A percentile compares a stretch with the other conserved stretches of the same genome.
These are phyloP conservation scores for Harpalus rubripes DNA, from an alignment of 2,888 invertebrate genomes.

Conservation along the genomic window DNA sequence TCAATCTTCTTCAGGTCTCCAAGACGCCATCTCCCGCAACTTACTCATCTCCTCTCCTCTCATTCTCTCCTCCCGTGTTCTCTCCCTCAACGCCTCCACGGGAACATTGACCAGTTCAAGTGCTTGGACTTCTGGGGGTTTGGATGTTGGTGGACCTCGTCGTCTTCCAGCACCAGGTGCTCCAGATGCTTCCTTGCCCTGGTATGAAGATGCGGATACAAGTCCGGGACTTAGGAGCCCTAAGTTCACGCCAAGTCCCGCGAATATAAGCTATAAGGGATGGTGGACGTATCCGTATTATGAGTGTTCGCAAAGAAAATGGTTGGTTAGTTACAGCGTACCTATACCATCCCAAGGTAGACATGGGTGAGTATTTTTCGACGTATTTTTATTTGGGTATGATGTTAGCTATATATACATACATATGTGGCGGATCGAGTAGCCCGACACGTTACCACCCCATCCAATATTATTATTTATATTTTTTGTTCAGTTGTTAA, in stretches of 20 bases:
- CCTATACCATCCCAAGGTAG: conserved; percentile 80
- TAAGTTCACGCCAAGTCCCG: conserved; percentile 84
- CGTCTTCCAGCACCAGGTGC: conserved; percentile 68
- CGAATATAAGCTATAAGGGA: conserved; percentile 83
- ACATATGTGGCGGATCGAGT: no score
- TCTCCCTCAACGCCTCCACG: conserved; percentile 82
- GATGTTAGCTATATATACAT: no score
- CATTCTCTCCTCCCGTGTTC: conserved; percentile 81
- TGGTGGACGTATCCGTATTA: conserved; percentile 96
- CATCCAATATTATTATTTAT: no score
- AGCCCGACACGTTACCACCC: no score
- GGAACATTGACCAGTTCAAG: conserved; percentile 81
- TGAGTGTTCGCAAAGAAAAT: conserved; percentile 87
- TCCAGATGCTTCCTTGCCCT: conserved; percentile 85
- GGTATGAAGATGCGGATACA: conserved; percentile 85
- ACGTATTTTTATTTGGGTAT: neutral
- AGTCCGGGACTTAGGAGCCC: conserved; percentile 83
- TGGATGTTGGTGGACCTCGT: conserved; percentile 81
- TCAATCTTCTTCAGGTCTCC: conserved; percentile 79
- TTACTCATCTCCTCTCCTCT: conserved; percentile 82
- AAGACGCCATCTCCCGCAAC: conserved; percentile 87
- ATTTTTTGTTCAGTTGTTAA: no score
- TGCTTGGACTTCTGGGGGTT: conserved; percentile 80
- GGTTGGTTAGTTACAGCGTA: conserved; percentile 93
- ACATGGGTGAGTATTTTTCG: conserved; percentile 76